These are phyloP conservation scores for Danionella cerebrum DNA, from an alignment of 2,113 vertebrate genomes.

Conservation along the genomic window DNA sequence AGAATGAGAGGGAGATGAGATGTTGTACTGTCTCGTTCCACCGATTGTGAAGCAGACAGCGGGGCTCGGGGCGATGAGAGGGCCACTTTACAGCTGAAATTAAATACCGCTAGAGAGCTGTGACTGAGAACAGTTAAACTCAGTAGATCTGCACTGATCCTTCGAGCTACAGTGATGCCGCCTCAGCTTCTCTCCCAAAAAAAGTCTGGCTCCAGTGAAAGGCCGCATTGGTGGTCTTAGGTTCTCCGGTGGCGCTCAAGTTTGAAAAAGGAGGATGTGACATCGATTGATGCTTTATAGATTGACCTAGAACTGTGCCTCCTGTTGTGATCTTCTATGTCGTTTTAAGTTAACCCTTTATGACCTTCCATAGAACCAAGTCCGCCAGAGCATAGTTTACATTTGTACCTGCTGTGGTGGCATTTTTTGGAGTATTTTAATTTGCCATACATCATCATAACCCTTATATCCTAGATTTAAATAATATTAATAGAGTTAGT, in stretches of 20 bases:
- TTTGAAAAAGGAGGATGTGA: no score
- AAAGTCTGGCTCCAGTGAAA: not conserved
- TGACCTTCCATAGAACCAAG: no score
- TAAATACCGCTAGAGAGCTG: conserved; percentile 20
- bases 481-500: no score
- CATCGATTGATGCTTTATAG: no score
- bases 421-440: no score
- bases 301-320: no score
- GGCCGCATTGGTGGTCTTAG: not conserved
- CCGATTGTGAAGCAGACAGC: conserved; percentile 32
- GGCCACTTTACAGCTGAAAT: conserved; percentile 27
- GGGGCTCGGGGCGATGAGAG: conserved; percentile 9
- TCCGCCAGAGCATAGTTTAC: no score
- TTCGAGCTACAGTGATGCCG: not conserved
- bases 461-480: no score
- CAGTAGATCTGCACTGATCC: conserved; percentile 21
- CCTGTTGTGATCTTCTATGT: no score
- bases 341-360: no score
- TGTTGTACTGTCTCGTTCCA: conserved; percentile 18
- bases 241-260: not conserved
- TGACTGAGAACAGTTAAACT: conserved; percentile 12
- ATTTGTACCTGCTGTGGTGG: no score
- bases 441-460: no score
- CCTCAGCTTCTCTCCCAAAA: not conserved
- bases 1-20: conserved; percentile 9